Evolutionary conservation across 2,113 vertebrate species (phyloP), one percentile per base, ranked within the genome.

Genomic region (Ctenomys sociabilis): DNA sequence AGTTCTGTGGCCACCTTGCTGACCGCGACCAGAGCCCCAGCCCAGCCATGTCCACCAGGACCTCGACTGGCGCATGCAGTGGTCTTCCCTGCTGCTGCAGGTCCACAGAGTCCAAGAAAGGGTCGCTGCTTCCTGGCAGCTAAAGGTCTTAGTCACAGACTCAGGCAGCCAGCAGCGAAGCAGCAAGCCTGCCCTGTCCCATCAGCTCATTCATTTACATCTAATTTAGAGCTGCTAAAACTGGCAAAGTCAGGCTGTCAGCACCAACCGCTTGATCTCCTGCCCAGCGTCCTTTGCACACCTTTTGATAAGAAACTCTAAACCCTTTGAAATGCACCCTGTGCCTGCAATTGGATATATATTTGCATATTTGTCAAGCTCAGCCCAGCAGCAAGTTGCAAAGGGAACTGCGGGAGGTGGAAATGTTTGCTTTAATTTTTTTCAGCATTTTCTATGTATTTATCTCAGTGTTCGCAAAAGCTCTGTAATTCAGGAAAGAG

Each of bases 351-450:
- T 37, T 37, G 91, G 52, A 12, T 11, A 45, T 28, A 5, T 30
- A 91, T 96, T 96, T 91, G 93, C 95, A 83, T 90, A 82, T 83
- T 78, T 88, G 91, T 93, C 93, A 78, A 88, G 88, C 61, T 85
- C 61, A 86, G 66, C 78, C 80, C 86, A 43, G 93, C 72, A 89
- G 94, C 66, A 4, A 49, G 85, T 86, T 52, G 93, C 85, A 86
- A 90, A 68, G 93, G 6, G 73, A 83, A n/a, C 91, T 24, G n/a
- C 91, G 3, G 97, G 91, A 94, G 93, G 78, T 70, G n/a, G 88
- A 89, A 90, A 95, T 59, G 83, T 94, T 96, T 95, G 78, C 95
- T 97, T 96, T 97, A 93, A 78, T 86, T 93, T 94, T 87, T 82
- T 90, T 63, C 91, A 91, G 66, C 54, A 89, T 95, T 96, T 96